phyloP scores from a whole-genome alignment of 1,140 invertebrate species.

The Neodiprion lecontei region DNA sequence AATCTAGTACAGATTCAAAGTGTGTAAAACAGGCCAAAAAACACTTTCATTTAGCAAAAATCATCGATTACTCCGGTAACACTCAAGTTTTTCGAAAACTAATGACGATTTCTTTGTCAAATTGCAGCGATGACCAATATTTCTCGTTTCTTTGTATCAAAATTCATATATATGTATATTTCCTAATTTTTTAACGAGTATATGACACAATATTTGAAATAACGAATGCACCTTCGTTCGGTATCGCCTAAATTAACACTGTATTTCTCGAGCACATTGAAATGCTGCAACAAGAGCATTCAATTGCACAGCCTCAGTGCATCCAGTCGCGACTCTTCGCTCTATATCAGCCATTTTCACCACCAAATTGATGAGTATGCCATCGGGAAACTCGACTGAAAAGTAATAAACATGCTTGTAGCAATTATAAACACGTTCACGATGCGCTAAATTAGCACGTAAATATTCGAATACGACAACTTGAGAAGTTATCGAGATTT shows the following conservation, averaged over 20 bases:
- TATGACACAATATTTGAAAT: no score
- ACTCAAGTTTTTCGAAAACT: no score
- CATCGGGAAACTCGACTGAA: slow-evolving; percentile 83
- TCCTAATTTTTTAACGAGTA: no score
- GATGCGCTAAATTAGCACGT: neutral
- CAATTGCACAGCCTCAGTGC: slow-evolving; percentile 86
- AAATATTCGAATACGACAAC: neutral
- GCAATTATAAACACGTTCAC: slow-evolving; percentile 15
- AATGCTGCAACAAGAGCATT: slow-evolving; percentile 82
- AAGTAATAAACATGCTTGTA: slow-evolving; percentile 43
- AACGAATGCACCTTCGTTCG: no score
- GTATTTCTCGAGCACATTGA: slow-evolving; percentile 70
- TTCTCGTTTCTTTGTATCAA: no score
- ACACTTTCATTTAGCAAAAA: no score
- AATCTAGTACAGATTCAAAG: no score
- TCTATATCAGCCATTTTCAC: slow-evolving; percentile 87
- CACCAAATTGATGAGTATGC: slow-evolving; percentile 76
- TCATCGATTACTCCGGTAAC: no score
- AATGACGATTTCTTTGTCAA: no score
- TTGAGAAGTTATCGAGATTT: neutral
- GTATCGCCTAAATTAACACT: neutral
- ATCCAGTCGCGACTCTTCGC: slow-evolving; percentile 76
- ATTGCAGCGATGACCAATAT: no score
- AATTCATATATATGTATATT: no score
- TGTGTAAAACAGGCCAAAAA: no score